Evolutionary conservation across 2,797 vertebrate genomes (phyloP), one percentile per base, ranked within the genome.

Genomic region (Kryptolebias ocellatus): DNA sequence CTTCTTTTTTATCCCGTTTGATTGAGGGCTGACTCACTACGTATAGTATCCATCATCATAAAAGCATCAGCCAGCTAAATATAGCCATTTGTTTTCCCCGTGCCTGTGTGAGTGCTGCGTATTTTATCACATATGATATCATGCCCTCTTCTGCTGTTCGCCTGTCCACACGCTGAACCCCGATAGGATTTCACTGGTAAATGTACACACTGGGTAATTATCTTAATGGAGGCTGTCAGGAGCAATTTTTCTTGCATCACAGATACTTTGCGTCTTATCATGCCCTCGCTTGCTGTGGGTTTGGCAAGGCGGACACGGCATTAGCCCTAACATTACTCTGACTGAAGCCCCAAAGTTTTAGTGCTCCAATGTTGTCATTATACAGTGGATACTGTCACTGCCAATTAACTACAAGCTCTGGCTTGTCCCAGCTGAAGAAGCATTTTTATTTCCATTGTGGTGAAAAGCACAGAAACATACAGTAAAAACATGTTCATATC

Each of bases 11-110:
- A 53, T 65, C 5, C 1, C 8, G 0, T 16, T 49, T 91, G 83
- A 92, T 87, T 87, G 89, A 91, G 82, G 80, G 68, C 85, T 86
- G 86, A 92, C 85, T 91, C 81, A 60, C 81, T 80, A 72, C 27
- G 69, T 83, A 53, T 70, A 74, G 74, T 39, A 85, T 90, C 79
- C 76, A 67, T 88, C 85, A 83, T 83, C 72, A 72, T 88, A 77
- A 88, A 90, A 85, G 87, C 42, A n/a, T 80, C 88, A 54, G 72
- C 64, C 68, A 29, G 75, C 86, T 89, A 92, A 90, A 90, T 89
- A 79, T 91, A 89, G 85, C 84, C 78, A 9, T 87, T 90, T 83
- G 67, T 84, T 85, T 90, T 78, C 72, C 11, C 64, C 55, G 60
- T 77, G 73, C 45, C 53, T 71, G 42, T 49, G 78, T 75, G 83